Conservation (phyloP, 2,113 vertebrate genomes). For the Eolophus roseicapilla region DNA sequence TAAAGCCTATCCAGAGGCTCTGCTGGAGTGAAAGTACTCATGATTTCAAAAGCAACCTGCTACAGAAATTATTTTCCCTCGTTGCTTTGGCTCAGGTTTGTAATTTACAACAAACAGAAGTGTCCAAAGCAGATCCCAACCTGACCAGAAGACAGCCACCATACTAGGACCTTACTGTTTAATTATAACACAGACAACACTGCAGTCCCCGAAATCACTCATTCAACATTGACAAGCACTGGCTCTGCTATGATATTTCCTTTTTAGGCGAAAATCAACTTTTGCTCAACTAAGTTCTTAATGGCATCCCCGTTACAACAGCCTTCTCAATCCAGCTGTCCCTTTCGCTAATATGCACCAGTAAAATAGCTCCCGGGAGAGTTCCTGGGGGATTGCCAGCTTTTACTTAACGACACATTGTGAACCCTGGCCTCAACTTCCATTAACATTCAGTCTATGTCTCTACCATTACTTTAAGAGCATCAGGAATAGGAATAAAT, state of each 20-base stretch:
- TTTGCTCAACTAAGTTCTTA: not conserved
- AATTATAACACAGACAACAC: not conserved
- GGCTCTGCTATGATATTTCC: not conserved
- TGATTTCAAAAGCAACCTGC: constrained; percentile 15
- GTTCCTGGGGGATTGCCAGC: not conserved
- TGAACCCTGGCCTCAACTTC: constrained; percentile 32
- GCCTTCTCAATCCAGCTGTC: constrained; percentile 10
- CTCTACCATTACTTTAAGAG: constrained; percentile 53
- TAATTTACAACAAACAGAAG: not conserved
- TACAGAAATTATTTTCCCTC: constrained; percentile 9
- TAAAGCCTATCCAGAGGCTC: constrained; percentile 47
- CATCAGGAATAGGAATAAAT: constrained; percentile 36
- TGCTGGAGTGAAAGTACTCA: not conserved
- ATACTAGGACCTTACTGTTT: not conserved
- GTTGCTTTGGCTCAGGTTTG: constrained; percentile 7
- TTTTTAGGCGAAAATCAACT: constrained; percentile 2
- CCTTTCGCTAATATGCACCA: not conserved
- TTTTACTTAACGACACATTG: constrained; percentile 39
- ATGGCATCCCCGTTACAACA: not conserved
- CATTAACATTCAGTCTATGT: constrained; percentile 61
- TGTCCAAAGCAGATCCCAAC: not conserved
- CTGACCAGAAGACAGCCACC: not conserved
- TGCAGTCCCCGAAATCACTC: not conserved
- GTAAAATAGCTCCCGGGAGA: constrained; percentile 4
- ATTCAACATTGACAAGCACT: not conserved